Base-by-base conservation (phyloP, 2,113 vertebrate species). In the Pterocles orientalis region DNA sequence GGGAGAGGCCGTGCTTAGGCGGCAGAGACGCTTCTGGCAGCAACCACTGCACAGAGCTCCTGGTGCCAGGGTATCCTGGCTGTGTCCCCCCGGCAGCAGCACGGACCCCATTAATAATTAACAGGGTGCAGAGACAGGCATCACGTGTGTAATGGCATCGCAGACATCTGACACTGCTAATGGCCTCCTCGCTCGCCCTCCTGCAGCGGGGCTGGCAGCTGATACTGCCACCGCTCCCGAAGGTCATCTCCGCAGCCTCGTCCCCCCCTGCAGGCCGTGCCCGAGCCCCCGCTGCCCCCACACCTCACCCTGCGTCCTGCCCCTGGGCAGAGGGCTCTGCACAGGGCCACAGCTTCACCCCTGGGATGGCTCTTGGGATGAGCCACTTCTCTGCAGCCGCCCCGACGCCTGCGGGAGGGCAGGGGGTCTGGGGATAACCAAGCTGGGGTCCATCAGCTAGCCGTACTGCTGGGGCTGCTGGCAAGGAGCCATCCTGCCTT, bases 221-320 rank as follows among this genome's bases (percentile, higher is more conserved):
- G 77, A 57, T 28, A 39, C 54, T 48, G 80, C 7, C 54, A 0
- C 54, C 1, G 3, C 86, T 76, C 72, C 51, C 58, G 29, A 93
- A 93, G 92, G 92, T 96, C 86, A 45, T 14, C 50, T 36, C 88
- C 5, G 39, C 0, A 14, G 23, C n/a, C 54, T 60, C 29, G 4
- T n/a, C 18, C 19, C 73, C 61, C 54, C 43, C 51, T 2, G 0
- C 1, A 2, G 61, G 60, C 87, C 61, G 41, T 43, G 25, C 36
- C 64, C 0, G 5, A 33, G 50, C 25, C 51, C 31, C 69, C 3
- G 16, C 48, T 60, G 65, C 60, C 89, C 5, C 3, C 51, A 3
- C 0, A 0, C 41, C 33, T 57, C 41, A 12, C 7, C 17, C 36
- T 3, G 1, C 0, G 0, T 17, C 39, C 77, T 51, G 47, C 39